phyloP scores from a whole-genome alignment of 2,888 invertebrate genomes.

The Tetragonula carbonaria region DNA sequence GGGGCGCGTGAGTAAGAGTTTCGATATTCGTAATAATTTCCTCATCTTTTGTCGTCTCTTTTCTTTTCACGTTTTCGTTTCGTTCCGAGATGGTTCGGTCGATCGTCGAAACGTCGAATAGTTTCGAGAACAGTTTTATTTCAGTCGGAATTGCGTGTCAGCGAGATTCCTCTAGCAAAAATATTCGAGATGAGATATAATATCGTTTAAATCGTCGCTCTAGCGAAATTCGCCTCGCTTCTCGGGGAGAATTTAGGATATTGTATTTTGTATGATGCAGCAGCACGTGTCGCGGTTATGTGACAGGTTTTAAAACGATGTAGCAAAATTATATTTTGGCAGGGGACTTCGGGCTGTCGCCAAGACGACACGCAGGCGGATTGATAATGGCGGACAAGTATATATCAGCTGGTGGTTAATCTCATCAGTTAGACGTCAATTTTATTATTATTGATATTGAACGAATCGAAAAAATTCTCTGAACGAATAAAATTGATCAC shows the following conservation, averaged over 20 bases:
- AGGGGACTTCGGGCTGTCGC: not conserved
- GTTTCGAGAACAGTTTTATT: not conserved
- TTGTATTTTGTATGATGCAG: not conserved
- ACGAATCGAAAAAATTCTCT: not conserved
- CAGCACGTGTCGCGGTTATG: not conserved
- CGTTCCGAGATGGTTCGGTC: too few relatives aligned
- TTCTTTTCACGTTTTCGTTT: too few relatives aligned
- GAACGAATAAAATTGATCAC: not conserved
- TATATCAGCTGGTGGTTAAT: not conserved
- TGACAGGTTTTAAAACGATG: not conserved
- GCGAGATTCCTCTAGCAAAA: not conserved
- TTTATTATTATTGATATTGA: too few relatives aligned
- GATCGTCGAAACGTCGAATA: too few relatives aligned
- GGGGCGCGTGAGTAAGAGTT: too few relatives aligned
- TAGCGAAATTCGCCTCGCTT: too few relatives aligned
- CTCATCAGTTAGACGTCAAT: not conserved
- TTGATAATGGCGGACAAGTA: not conserved
- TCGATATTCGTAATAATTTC: too few relatives aligned
- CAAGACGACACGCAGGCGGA: too few relatives aligned
- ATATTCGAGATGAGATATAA: not conserved
- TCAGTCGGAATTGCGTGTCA: accelerated
- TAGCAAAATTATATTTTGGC: conserved; percentile 4
- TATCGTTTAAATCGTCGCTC: too few relatives aligned
- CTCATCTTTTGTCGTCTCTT: too few relatives aligned
- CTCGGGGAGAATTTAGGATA: too few relatives aligned